Base-by-base conservation (phyloP, 2,797 vertebrate species). In the Bradypus variegatus region DNA sequence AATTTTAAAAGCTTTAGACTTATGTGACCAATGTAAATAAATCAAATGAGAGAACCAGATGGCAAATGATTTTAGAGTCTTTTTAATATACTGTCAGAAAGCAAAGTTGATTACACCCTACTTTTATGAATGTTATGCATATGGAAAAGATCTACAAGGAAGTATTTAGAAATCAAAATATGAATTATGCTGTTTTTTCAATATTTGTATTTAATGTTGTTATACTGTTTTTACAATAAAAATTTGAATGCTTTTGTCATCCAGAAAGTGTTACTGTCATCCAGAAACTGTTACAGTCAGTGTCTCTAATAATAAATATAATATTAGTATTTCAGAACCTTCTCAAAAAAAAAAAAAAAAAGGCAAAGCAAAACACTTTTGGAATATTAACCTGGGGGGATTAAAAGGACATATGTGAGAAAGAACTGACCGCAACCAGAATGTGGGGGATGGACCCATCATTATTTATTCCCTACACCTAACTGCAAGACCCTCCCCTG, bases 161-260 rank as follows among this genome's bases (percentile, higher is more conserved):
- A 85, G 83, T 87, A 38, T 2, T 82, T 8, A 87, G 19, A 94
- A 91, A 86, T 76, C 27, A 91, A 95, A 82, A 41, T 93, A 82
- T 76, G 79, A 62, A 86, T 90, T 94, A 82, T 76, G 85, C 2
- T 82, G 31, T 67, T 89, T 93, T 83, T 94, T 80, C 77, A 94
- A 12, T 87, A 41, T 87, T 94, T 93, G 41, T 45, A 45, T 45
- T 45, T 45, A 45, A 45, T 45, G 41, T 65, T 58, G 33, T 89
- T 69, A 91, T 48, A 27, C 58, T 90, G 73, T 91, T 95, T 94
- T 95, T 94, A 94, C 82, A 96, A 94, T 95, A 96, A 96, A 95
- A 93, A 33, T 94, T 69, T 69, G 60, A 96, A 89, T 95, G 62
- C 13, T 77, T 33, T 83, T 92, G 65, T 77, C 85, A 86, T 62